These are phyloP conservation scores for Dryobates pubescens DNA, from an alignment of 2,797 vertebrate species.

Conservation along the genomic window DNA sequence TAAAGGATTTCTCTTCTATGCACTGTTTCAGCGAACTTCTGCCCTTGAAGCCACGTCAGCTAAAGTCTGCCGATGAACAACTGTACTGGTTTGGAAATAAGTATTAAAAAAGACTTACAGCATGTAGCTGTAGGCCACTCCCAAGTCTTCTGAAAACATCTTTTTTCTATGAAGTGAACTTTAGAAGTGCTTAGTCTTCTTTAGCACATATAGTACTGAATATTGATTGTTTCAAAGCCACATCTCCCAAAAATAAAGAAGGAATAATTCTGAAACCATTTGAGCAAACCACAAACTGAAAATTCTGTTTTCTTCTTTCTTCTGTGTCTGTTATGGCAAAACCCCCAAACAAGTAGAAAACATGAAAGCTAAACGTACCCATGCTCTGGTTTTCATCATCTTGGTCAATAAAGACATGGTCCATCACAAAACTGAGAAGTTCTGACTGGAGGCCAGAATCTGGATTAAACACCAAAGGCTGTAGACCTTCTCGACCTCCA, in stretches of 20 bases:
- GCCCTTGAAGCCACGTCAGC: background rate
- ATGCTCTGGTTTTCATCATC: constrained; percentile 99
- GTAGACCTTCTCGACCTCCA: constrained; percentile 92
- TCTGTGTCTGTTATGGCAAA: background rate
- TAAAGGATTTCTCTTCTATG: background rate
- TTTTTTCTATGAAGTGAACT: background rate
- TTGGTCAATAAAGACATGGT: constrained; percentile 99
- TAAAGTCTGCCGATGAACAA: background rate
- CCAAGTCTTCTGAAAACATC: background rate
- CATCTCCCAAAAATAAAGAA: background rate
- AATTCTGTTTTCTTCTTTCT: background rate
- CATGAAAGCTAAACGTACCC: constrained; percentile 80
- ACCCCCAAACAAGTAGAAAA: background rate
- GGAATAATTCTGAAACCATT: background rate
- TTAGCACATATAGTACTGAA: background rate
- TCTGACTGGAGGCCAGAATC: constrained; percentile 95
- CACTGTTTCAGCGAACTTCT: background rate
- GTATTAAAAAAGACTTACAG: background rate
- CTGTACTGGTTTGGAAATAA: background rate
- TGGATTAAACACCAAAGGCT: constrained; percentile 96
- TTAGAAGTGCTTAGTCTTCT: background rate
- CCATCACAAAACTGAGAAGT: constrained; percentile 96
- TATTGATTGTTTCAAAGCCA: background rate
- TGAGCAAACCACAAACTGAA: background rate
- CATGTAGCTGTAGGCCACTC: background rate